Base-by-base conservation (phyloP, 2,888 invertebrate genomes). In the Agriopis aurantiaria region DNA sequence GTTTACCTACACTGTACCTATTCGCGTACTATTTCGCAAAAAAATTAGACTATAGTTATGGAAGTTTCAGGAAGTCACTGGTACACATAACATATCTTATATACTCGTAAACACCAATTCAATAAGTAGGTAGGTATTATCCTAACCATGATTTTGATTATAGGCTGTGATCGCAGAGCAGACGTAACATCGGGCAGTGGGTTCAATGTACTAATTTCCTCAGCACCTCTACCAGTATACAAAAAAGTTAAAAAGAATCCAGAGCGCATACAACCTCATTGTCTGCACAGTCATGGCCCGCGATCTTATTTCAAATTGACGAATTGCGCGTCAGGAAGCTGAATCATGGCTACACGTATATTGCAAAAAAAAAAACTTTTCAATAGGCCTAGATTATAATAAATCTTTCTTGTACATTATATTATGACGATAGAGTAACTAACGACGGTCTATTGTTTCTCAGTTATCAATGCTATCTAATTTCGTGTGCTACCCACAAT, bases 151-250 rank as follows among this genome's bases (percentile, higher is more conserved):
- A 43, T 14, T 65, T 61, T 62, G 65, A 75, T 76, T 67, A 67
- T 59, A 64, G 59, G 43, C 49, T 43, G 43, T 53, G 65, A 51
- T 59, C 58, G 58, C 40, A 53, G 59, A 49, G 64, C 65, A 67
- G 41, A 55, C 33, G 12, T 55, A 33, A 23, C 14, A 33, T 3
- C 17, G 1, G 14, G 8, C 57, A 8, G 43, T 62, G 69, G 62
- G 75, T 71, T 78, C 76, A 74, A 76, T 71, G 76, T 72, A 76
- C 72, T 85, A 82, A 86, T 88, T 86, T 85, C 78, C 81, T 78
- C 75, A 74, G 73, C 72, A 75, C 80, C 79, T 80, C 79, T 78
- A 78, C 71, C 78, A 77, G 78, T 78, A 77, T 72, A 76, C 74
- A 82, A 87, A 86, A 83, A 77, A 78, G 46, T 69, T 68, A 73